Percentiles rank a stretch among this genome's conserved stretches.
phyloP scores from a whole-genome alignment of 2,888 invertebrate genomes.

The Dermolepida albohirtum region DNA sequence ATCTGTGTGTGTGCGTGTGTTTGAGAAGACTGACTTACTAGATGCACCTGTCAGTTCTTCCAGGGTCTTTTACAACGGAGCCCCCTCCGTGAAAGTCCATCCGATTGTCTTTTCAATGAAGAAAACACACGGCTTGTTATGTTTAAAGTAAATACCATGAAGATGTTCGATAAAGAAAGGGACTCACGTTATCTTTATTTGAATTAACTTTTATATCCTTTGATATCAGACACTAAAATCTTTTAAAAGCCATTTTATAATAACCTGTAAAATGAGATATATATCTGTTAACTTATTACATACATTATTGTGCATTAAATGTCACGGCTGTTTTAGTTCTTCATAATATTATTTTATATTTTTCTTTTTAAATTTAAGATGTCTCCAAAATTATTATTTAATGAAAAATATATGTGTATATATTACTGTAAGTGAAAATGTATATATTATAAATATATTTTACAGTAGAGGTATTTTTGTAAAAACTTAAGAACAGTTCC shows the following conservation, averaged over 20 bases:
- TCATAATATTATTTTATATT: conserved; percentile 17
- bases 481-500: conserved; percentile 42
- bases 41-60: conserved; percentile 49
- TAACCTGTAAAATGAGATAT: conserved; percentile 2
- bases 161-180: conserved; percentile 44
- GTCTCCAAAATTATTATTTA: conserved; percentile 26
- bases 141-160: conserved; percentile 32
- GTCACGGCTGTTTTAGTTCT: conserved; percentile 29
- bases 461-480: conserved; percentile 44
- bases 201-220: conserved; percentile 29
- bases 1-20: conserved; percentile 38
- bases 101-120: conserved; percentile 30
- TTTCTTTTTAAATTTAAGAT: conserved; percentile 5
- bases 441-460: conserved; percentile 42
- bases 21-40: conserved; percentile 34
- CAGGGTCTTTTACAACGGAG: conserved; percentile 15
- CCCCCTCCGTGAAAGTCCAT: conserved; percentile 19
- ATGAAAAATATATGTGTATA: conserved; percentile 24
- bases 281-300: conserved; percentile 8
- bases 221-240: conserved; percentile 37
- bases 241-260: conserved; percentile 37
- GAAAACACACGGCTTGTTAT: conserved; percentile 32
- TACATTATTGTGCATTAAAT: conserved; percentile 28
- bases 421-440: conserved; percentile 14
- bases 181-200: conserved; percentile 46